Percentiles rank a stretch among this genome's conserved stretches.
Conservation (phyloP, 2,113 vertebrate genomes). For the Vidua macroura region DNA sequence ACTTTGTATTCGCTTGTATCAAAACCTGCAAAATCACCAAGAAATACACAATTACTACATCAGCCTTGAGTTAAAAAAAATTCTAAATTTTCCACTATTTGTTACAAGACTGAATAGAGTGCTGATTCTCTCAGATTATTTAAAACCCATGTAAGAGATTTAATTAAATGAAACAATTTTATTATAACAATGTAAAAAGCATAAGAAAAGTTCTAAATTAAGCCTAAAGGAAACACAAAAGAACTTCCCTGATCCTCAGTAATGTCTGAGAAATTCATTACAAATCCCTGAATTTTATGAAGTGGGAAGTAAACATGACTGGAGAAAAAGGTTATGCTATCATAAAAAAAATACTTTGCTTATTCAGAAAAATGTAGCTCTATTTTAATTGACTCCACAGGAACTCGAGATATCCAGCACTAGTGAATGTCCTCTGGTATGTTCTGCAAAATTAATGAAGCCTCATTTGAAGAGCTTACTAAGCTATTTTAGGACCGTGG, state of each 20-base stretch:
- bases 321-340: neutral
- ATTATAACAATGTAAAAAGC: neutral
- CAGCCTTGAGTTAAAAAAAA: neutral
- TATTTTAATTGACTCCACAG: slow-evolving; percentile 10
- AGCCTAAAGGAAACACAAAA: neutral
- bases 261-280: neutral
- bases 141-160: neutral
- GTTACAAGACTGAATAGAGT: neutral
- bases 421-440: neutral
- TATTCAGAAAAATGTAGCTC: neutral
- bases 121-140: neutral
- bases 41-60: neutral
- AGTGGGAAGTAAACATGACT: neutral
- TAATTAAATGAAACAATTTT: neutral
- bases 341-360: neutral
- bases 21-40: neutral
- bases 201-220: neutral
- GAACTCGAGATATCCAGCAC: neutral
- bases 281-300: slow-evolving; percentile 5
- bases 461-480: neutral
- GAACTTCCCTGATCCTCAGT: neutral
- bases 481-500: neutral
- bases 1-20: neutral
- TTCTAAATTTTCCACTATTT: neutral
- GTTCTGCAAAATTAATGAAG: slow-evolving; percentile 30